Evolutionary conservation across 2,113 vertebrate genomes (phyloP).

Genomic region (Leiothrix lutea): DNA sequence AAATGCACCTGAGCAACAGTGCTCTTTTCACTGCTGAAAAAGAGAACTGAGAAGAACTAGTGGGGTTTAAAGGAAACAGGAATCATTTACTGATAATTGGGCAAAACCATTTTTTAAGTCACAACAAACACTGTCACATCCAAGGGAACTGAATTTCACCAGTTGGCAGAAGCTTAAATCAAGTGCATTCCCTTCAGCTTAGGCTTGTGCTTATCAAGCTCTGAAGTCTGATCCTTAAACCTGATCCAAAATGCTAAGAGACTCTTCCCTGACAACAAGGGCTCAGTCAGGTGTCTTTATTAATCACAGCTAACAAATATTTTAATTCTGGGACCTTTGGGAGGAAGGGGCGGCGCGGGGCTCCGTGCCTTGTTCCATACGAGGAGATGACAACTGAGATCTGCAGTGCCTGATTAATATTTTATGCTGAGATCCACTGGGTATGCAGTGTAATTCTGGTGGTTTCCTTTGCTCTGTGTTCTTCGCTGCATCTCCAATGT

Average conservation of each 20-base stretch:
- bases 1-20: background rate
- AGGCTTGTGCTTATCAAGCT: background rate
- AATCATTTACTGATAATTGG: background rate
- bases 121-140: background rate
- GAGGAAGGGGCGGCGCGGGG: background rate
- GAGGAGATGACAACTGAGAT: slow-evolving; percentile 60
- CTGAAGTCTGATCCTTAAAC: background rate
- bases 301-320: slow-evolving; percentile 20
- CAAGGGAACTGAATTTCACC: background rate
- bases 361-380: slow-evolving; percentile 23
- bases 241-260: background rate
- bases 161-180: background rate
- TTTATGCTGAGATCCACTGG: slow-evolving; percentile 71
- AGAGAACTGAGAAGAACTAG: background rate
- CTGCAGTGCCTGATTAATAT: slow-evolving; percentile 74
- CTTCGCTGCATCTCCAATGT: background rate
- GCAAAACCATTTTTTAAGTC: background rate
- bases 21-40: background rate
- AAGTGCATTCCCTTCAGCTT: background rate
- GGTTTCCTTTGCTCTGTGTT: slow-evolving; percentile 6
- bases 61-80: background rate
- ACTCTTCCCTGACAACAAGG: background rate
- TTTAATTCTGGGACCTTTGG: background rate
- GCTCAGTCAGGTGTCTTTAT: slow-evolving; percentile 2
- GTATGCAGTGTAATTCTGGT: slow-evolving; percentile 57